Conservation (phyloP, 2,888 invertebrate species). For the Hoplodrina ambigua region DNA sequence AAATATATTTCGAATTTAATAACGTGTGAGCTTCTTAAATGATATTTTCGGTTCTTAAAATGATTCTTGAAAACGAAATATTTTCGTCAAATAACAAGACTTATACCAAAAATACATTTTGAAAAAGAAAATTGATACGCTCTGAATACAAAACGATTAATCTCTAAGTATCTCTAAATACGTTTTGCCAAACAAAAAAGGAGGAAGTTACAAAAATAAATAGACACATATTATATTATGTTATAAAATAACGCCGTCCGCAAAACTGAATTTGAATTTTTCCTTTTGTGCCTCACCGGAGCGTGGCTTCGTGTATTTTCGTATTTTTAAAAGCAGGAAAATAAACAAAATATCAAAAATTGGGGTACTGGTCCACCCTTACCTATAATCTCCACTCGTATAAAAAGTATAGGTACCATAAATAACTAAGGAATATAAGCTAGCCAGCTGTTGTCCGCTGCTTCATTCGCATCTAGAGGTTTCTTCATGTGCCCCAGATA, state of each 20-base stretch:
- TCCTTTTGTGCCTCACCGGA: constrained; percentile 73
- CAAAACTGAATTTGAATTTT: constrained; percentile 77
- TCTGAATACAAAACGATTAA: constrained; percentile 17
- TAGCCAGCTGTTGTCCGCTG: background rate
- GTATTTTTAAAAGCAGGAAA: constrained; percentile 81
- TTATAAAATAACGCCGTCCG: constrained; percentile 73
- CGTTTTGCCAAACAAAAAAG: constrained; percentile 56
- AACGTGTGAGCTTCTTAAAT: too few relatives aligned
- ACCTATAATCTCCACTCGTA: constrained; percentile 31
- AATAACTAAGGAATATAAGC: constrained; percentile 3
- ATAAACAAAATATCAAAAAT: constrained; percentile 80
- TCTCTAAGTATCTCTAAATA: constrained; percentile 64
- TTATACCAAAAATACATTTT: background rate
- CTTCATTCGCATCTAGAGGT: background rate
- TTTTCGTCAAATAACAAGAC: background rate
- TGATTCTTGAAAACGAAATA: background rate
- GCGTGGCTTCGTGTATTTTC: constrained; percentile 69
- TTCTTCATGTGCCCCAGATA: background rate
- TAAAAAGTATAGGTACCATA: constrained; percentile 8
- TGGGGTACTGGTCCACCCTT: constrained; percentile 54
- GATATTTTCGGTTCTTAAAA: too few relatives aligned
- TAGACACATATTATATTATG: constrained; percentile 65
- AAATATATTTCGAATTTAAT: too few relatives aligned
- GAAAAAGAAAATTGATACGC: background rate
- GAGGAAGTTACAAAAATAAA: constrained; percentile 64